Evolutionary conservation across 1,140 invertebrate genomes (phyloP), one percentile per base, ranked within the genome.

Genomic region (Drosophila equinoxialis): DNA sequence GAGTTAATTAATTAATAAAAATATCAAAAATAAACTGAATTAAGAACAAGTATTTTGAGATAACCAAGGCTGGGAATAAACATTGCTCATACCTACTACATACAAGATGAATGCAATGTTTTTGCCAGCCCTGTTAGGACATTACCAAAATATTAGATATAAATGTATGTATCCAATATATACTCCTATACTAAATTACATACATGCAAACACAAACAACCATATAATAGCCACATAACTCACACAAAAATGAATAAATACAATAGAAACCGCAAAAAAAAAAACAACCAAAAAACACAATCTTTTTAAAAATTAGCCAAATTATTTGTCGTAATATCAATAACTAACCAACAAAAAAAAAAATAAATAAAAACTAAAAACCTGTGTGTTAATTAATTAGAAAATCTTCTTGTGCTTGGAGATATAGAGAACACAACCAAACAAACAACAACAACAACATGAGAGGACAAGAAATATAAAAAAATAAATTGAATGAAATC

Each of bases 321-420:
- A 57, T 23, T 45, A 51, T 26, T 60, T 68, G 73, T 35, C 17
- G 33, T 6, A 45, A 74, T 67, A 45, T 14, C 42, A 57, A 39
- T 45, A 74, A 48, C 42, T 23, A 39, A 30, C 6, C 20, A 61
- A 17, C 3, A 48, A 48, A 48, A 48, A 17, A 1, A 48, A 48
- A 2, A 17, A 39, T 17, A 17, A 17, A 17, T 17, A 17, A 17
- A 48, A 20, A 17, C 1, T 0, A 48, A 48, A 2, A 17, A 39
- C 37, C 45, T 51, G 45, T 51, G 45, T 51, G 17, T 51, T 20
- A 23, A 23, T 51, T 51, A 20, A 39, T 39, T 39, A 10, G 10
- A 20, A 51, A 23, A 51, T 51, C 45, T 51, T 51, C 11, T 51
- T 23, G 45, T 51, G 17, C 8, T 6, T 37, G 7, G 0, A 20